A percentile compares a stretch with the other conserved stretches of the same genome.
Evolutionary conservation across 2,113 vertebrate genomes (phyloP).

Genomic region (Entelurus aequoreus): DNA sequence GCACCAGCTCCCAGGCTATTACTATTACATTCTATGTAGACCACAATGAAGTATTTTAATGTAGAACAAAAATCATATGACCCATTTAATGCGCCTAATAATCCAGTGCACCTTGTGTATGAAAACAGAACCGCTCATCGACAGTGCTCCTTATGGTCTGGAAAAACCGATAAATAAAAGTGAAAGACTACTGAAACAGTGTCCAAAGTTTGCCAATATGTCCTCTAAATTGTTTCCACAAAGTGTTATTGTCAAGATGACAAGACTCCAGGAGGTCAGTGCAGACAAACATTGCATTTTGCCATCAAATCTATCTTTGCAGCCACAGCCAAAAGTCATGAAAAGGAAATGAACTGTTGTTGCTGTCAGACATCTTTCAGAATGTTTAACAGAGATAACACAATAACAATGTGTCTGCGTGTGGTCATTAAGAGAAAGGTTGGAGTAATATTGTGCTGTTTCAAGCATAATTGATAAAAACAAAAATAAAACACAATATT

Average conservation of each 20-base stretch:
- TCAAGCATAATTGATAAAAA: no score
- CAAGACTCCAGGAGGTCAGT: conserved; percentile 2
- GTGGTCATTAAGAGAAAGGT: no score
- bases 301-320: conserved; percentile 7
- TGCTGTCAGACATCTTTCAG: conserved; percentile 12
- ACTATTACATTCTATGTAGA: no score
- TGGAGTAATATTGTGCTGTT: no score
- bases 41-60: no score
- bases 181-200: neutral
- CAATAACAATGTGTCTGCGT: no score
- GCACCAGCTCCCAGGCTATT: no score
- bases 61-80: no score
- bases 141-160: no score
- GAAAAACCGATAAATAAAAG: neutral
- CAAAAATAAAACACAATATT: neutral
- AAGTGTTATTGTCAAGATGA: conserved; percentile 5
- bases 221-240: neutral
- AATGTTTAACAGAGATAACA: conserved; percentile 7
- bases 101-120: no score
- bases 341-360: neutral
- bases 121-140: no score
- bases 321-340: conserved; percentile 6
- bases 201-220: neutral
- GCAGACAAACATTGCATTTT: neutral
- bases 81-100: no score